Evolutionary conservation across 2,113 vertebrate species (phyloP).

Genomic region (Aphyosemion australe): DNA sequence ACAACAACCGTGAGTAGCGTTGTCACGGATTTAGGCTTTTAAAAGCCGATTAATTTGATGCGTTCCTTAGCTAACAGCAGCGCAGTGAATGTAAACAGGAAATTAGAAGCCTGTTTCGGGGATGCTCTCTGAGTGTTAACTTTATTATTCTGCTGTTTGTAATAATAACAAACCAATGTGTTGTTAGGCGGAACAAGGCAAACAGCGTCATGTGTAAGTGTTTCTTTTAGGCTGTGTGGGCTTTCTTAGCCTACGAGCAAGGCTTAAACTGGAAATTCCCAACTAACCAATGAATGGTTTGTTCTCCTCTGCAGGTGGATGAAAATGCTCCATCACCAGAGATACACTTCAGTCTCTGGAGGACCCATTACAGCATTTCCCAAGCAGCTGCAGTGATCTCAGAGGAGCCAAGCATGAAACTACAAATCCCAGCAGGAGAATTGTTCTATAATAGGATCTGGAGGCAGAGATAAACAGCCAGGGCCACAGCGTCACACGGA

Average conservation of each 20-base stretch:
- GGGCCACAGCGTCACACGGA: neutral
- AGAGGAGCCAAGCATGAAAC: neutral
- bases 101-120: neutral
- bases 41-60: neutral
- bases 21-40: neutral
- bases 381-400: constrained; percentile 1
- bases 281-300: constrained; percentile 8
- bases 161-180: neutral
- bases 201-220: neutral
- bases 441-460: constrained; percentile 1
- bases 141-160: neutral
- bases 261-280: neutral
- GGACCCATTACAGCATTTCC: neutral
- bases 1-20: constrained; percentile 24
- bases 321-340: constrained; percentile 47
- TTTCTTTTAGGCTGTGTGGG: neutral
- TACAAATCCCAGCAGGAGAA: constrained; percentile 3
- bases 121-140: neutral
- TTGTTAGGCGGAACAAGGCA: neutral
- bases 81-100: neutral
- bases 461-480: too few relatives aligned
- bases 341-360: neutral
- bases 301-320: constrained; percentile 41
- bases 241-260: neutral
- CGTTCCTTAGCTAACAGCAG: constrained; percentile 26